Evolutionary conservation across 2,113 vertebrate species (phyloP).

Genomic region (Nematolebias whitei): DNA sequence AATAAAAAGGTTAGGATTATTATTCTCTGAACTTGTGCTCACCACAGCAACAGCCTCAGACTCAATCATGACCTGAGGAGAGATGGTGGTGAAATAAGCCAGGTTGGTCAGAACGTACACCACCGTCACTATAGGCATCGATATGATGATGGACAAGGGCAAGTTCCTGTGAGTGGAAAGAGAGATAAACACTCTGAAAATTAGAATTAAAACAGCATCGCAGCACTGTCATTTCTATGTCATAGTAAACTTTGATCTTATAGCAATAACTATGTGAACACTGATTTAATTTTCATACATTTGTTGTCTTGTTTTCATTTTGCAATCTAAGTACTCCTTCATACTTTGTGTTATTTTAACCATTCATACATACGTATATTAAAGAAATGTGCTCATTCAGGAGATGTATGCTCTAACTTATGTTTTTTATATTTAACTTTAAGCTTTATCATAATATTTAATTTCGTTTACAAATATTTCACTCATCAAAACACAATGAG

Average conservation of each 20-base stretch:
- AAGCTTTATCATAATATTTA: too few relatives aligned
- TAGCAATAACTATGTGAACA: not conserved
- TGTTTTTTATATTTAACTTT: too few relatives aligned
- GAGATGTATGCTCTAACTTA: too few relatives aligned
- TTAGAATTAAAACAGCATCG: not conserved
- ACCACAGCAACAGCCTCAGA: slow-evolving; percentile 80
- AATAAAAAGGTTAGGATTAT: not conserved
- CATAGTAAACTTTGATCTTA: not conserved
- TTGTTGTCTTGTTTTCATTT: too few relatives aligned
- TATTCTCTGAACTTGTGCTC: slow-evolving; percentile 20
- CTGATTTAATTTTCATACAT: too few relatives aligned
- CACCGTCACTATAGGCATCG: slow-evolving; percentile 79
- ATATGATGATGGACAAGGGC: slow-evolving; percentile 79
- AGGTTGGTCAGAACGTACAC: slow-evolving; percentile 81
- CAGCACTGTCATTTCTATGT: accelerated
- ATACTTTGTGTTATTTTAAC: too few relatives aligned
- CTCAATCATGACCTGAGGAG: slow-evolving; percentile 71
- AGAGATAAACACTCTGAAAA: slow-evolving; percentile 5
- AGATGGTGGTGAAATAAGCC: slow-evolving; percentile 81
- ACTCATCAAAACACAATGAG: too few relatives aligned
- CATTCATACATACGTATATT: too few relatives aligned
- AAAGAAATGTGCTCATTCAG: too few relatives aligned
- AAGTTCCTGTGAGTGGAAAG: slow-evolving; percentile 60
- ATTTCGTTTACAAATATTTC: too few relatives aligned
- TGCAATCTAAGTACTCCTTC: too few relatives aligned